phyloP scores from a whole-genome alignment of 2,888 invertebrate genomes.

The Isoperla grammatica region DNA sequence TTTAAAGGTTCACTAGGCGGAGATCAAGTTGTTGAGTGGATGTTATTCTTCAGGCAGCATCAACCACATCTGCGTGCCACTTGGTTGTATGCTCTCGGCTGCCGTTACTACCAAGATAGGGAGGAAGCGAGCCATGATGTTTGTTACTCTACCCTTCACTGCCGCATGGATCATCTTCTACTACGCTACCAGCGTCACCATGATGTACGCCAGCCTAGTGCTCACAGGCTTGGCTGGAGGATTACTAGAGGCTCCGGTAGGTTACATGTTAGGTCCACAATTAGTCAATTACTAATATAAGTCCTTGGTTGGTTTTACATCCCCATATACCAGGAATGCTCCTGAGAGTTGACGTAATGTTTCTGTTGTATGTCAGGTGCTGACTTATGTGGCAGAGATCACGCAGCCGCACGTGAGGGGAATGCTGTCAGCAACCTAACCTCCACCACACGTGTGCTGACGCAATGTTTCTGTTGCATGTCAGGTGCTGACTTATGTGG shows the following conservation, averaged over 20 bases:
- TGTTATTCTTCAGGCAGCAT: constrained; percentile 66
- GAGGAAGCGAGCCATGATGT: constrained; percentile 67
- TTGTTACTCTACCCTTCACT: constrained; percentile 67
- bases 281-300: too few species aligned
- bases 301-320: too few species aligned
- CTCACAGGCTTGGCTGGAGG: constrained; percentile 73
- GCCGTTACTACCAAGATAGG: constrained; percentile 65
- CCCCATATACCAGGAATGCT: too few species aligned
- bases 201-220: constrained; percentile 63
- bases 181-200: constrained; percentile 55
- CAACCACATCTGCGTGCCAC: constrained; percentile 64
- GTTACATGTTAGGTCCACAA: too few species aligned
- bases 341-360: too few species aligned
- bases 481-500: constrained; percentile 54
- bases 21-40: too few species aligned
- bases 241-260: constrained; percentile 72
- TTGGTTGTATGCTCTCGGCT: constrained; percentile 73
- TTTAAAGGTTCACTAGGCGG: too few species aligned
- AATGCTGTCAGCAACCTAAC: constrained; percentile 64
- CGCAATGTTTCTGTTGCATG: too few species aligned
- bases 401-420: constrained; percentile 75
- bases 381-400: constrained; percentile 70
- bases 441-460: too few species aligned
- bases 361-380: too few species aligned
- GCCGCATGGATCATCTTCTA: constrained; percentile 69